These are phyloP conservation scores for Synodontis membranacea DNA, from an alignment of 2,113 vertebrate species.

Conservation along the genomic window DNA sequence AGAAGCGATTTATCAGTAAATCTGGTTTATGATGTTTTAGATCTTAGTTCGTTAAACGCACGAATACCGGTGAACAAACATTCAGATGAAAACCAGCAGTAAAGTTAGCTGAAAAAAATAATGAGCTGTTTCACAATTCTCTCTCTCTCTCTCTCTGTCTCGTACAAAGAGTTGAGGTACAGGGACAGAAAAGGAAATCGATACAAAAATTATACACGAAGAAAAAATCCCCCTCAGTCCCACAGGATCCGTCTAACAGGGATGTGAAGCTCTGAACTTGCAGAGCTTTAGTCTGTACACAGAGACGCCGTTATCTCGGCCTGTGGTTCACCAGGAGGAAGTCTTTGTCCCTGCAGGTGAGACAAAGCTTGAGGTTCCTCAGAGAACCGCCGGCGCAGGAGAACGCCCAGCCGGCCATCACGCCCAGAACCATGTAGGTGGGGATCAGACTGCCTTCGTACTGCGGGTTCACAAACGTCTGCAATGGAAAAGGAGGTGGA, in stretches of 20 bases:
- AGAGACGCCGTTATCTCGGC: constrained; percentile 69
- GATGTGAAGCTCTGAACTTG: neutral
- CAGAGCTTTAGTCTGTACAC: constrained; percentile 31
- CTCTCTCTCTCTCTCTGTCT: neutral
- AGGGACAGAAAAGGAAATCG: constrained; percentile 24
- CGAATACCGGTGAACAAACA: neutral
- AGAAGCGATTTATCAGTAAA: neutral
- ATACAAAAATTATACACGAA: constrained; percentile 28
- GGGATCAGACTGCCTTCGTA: constrained; percentile 71
- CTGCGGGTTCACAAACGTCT: constrained; percentile 78
- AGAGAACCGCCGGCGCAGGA: constrained; percentile 75
- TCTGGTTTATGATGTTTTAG: neutral
- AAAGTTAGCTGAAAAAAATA: neutral
- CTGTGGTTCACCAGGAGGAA: constrained; percentile 78
- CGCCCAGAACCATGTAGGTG: constrained; percentile 71
- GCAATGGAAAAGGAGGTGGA: constrained; percentile 8
- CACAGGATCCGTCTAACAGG: constrained; percentile 25
- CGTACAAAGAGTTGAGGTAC: neutral
- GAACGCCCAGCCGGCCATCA: constrained; percentile 77
- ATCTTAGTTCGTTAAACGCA: neutral
- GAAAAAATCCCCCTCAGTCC: neutral
- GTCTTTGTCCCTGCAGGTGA: constrained; percentile 80
- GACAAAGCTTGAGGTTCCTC: constrained; percentile 78
- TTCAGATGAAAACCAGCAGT: constrained; percentile 9
- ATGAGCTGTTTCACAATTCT: neutral